Evolutionary conservation across 2,888 invertebrate species (phyloP), one percentile per base, ranked within the genome.

Genomic region (Thymelicus sylvestris): DNA sequence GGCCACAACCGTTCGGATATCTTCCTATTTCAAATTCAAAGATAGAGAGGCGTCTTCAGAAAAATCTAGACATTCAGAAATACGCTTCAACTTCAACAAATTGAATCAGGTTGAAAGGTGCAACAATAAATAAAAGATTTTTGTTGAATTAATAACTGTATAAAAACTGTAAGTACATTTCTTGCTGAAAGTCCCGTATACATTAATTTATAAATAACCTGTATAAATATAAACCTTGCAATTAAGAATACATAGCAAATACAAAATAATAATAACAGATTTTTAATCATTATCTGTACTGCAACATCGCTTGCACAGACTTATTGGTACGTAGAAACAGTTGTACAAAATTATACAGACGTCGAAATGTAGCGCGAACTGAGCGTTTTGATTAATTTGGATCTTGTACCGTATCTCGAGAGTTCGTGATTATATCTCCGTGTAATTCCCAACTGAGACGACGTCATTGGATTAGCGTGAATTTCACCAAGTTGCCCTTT

Each of bases 391-490:
- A 85, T 84, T 84, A 83, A 84, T 83, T 83, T 80, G 80, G 80
- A 81, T 78, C 81, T 77, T 55, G 55, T 72, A 74, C 77, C 78
- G 76, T 78, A 77, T 75, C 79, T 76, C 78, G 71, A 72, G 74
- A 73, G 74, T 75, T 75, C 65, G 72, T 70, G 76, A 77, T 77
- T 77, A 76, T 77, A 75, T 75, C 76, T 76, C 69, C 66, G 76
- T 74, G 77, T 77, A 78, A 76, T 74, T 74, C 74, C 70, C 62
- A 74, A 74, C 73, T 75, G 66, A 67, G 73, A 74, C 74, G 73
- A 72, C 77, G 78, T 81, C 78, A 78, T 80, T 79, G 81, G 84
- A 81, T 83, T 83, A 82, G 72, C 75, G 77, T 74, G 75, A 79
- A 78, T 80, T 78, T 77, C 71, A 71, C 69, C 65, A 62, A 75